A percentile compares a stretch with the other conserved stretches of the same genome.
Evolutionary conservation across 2,113 vertebrate species (phyloP).

Genomic region (Callipepla squamata): DNA sequence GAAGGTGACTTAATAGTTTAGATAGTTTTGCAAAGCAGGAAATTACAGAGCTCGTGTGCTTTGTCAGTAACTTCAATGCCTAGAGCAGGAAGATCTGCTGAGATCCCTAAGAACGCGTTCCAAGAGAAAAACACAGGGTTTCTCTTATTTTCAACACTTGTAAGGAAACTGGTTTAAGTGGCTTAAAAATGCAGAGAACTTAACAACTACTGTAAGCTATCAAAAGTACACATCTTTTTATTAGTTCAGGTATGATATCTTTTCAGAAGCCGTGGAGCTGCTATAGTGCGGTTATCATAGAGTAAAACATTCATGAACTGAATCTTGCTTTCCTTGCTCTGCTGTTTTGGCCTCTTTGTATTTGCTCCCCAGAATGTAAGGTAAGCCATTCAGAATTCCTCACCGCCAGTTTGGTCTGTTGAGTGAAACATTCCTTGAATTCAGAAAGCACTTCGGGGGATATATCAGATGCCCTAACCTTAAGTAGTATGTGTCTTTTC

Average conservation of each 20-base stretch:
- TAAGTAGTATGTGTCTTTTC: not conserved
- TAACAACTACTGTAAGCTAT: not conserved
- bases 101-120: not conserved
- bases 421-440: not conserved
- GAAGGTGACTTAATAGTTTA: not conserved
- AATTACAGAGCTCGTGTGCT: not conserved
- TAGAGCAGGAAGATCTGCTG: slow-evolving; percentile 2
- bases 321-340: not conserved
- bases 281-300: not conserved
- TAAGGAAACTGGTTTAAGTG: not conserved
- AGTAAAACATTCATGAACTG: not conserved
- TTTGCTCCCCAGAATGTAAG: rapidly evolving
- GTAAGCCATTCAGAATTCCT: not conserved
- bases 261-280: not conserved
- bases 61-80: slow-evolving; percentile 1
- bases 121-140: not conserved
- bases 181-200: not conserved
- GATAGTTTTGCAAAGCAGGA: not conserved
- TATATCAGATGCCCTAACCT: not conserved
- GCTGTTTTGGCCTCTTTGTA: not conserved
- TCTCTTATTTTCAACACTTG: not conserved
- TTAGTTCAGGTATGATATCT: not conserved
- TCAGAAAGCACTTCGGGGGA: not conserved
- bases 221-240: not conserved
- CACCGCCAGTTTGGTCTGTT: not conserved